These are phyloP conservation scores for Amazona vittata DNA, from an alignment of 2,113 vertebrate species.

Conservation along the genomic window DNA sequence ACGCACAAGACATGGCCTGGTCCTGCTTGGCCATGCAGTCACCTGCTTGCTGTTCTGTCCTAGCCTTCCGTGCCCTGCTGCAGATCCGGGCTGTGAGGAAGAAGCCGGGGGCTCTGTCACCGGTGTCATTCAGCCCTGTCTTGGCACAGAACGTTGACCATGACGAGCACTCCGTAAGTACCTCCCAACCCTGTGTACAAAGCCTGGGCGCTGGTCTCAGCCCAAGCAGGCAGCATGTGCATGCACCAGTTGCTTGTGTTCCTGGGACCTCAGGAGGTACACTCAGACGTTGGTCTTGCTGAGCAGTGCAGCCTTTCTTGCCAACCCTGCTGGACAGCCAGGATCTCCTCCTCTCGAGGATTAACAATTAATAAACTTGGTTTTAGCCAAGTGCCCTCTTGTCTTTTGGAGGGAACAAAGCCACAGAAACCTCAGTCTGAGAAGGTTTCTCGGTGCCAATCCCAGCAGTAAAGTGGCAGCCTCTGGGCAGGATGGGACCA, in stretches of 20 bases:
- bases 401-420: background rate
- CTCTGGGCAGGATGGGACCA: background rate
- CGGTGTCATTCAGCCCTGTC: conserved; percentile 95
- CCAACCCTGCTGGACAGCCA: background rate
- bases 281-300: background rate
- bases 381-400: background rate
- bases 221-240: background rate
- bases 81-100: conserved; percentile 97
- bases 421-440: background rate
- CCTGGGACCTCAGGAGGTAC: background rate
- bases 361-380: background rate
- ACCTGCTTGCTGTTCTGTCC: background rate
- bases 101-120: conserved; percentile 92
- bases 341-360: background rate
- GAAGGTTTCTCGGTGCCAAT: background rate
- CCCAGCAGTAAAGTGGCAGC: background rate
- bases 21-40: background rate
- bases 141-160: conserved; percentile 95
- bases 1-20: rapidly evolving
- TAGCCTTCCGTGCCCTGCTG: conserved; percentile 95
- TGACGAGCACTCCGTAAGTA: conserved; percentile 91
- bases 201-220: background rate
- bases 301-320: background rate
- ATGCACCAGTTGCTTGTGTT: background rate
- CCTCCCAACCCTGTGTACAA: rapidly evolving